phyloP scores from a whole-genome alignment of 2,888 invertebrate species.

The Unio pictorum region DNA sequence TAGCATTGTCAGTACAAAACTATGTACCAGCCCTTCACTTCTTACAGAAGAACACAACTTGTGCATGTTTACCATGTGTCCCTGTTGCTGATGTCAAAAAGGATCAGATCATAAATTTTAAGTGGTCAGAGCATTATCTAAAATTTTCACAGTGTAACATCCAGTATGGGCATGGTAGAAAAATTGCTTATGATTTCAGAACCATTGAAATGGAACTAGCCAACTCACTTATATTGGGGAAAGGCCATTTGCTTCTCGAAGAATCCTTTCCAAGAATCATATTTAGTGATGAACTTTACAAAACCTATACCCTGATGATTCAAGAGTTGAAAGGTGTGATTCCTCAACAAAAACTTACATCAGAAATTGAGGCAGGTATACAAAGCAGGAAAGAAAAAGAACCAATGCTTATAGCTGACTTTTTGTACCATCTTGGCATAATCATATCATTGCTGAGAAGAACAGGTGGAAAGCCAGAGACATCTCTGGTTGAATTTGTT shows the following conservation, averaged over 20 bases:
- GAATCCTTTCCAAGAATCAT: constrained; percentile 23
- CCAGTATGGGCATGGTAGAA: constrained; percentile 21
- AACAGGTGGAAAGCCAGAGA: constrained; percentile 26
- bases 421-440: constrained; percentile 34
- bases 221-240: constrained; percentile 18
- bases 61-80: constrained; percentile 11
- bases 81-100: constrained; percentile 16
- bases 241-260: constrained; percentile 16
- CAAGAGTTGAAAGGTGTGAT: constrained; percentile 14
- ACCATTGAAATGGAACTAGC: constrained; percentile 32
- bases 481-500: constrained; percentile 28
- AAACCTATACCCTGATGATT: constrained; percentile 25
- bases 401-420: constrained; percentile 17
- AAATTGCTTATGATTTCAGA: constrained; percentile 28
- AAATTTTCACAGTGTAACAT: constrained; percentile 30
- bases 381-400: constrained; percentile 15
- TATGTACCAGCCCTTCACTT: constrained; percentile 16
- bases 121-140: constrained; percentile 14
- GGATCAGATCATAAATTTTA: constrained; percentile 8
- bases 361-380: constrained; percentile 18
- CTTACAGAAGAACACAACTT: constrained; percentile 6
- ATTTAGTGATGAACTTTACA: constrained; percentile 41
- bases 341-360: constrained; percentile 25
- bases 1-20: constrained; percentile 4
- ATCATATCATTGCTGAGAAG: constrained; percentile 35